These are phyloP conservation scores for Catharus fuscescens DNA, from an alignment of 2,113 vertebrate genomes.

Conservation along the genomic window DNA sequence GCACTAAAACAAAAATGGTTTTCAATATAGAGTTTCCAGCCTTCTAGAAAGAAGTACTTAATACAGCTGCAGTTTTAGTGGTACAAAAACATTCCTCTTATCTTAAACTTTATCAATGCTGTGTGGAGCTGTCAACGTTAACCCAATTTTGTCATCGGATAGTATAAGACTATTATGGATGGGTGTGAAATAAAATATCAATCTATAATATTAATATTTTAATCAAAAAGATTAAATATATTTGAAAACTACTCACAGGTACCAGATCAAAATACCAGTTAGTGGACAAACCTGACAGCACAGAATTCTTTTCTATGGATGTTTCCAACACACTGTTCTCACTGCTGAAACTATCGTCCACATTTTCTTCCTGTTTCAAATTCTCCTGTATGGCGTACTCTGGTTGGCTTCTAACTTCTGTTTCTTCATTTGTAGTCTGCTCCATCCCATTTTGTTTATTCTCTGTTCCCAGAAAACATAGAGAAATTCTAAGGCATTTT, in stretches of 20 bases:
- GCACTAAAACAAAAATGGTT: not conserved
- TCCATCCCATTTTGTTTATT: not conserved
- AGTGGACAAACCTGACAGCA: conserved; percentile 60
- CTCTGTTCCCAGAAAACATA: conserved; percentile 46
- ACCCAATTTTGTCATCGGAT: not conserved
- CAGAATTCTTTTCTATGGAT: conserved; percentile 30
- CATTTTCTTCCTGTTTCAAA: not conserved
- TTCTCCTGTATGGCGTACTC: not conserved
- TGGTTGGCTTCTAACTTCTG: not conserved
- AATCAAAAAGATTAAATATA: not conserved
- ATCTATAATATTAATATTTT: not conserved
- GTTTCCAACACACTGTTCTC: conserved; percentile 18
- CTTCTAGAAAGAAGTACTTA: not conserved
- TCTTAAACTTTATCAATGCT: not conserved
- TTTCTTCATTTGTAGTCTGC: not conserved
- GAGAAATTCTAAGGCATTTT: not conserved
- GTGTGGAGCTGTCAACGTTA: not conserved
- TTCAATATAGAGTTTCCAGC: not conserved
- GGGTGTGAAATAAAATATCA: not conserved
- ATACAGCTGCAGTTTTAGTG: not conserved
- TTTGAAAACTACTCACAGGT: not conserved
- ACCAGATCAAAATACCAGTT: not conserved
- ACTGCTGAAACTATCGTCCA: not conserved
- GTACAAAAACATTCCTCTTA: not conserved
- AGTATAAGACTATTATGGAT: not conserved